phyloP scores from a whole-genome alignment of 2,888 invertebrate species.

The Cephus rjabovi region DNA sequence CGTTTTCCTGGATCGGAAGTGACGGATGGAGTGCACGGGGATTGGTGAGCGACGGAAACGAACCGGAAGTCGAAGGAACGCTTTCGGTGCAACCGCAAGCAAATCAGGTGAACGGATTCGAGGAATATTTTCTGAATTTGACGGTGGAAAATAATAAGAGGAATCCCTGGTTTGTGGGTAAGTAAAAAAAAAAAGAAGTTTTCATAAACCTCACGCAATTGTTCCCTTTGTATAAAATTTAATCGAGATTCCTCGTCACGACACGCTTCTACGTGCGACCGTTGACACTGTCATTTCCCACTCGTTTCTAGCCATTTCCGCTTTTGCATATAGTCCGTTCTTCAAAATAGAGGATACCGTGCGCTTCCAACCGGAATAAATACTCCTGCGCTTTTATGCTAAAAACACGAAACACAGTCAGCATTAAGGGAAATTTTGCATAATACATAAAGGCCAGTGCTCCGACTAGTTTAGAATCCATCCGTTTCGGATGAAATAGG shows the following conservation, averaged over 20 bases:
- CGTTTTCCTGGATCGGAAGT: conserved; percentile 96
- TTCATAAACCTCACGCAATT: background rate
- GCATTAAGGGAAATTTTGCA: background rate
- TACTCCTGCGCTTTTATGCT: background rate
- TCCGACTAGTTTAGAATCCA: background rate
- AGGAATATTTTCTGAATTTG: conserved; percentile 85
- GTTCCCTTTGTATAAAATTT: background rate
- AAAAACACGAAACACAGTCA: background rate
- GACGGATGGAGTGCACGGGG: conserved; percentile 96
- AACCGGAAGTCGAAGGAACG: conserved; percentile 92
- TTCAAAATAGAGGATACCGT: background rate
- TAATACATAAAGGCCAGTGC: background rate
- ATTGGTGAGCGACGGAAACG: conserved; percentile 85
- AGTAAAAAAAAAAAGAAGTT: conserved; percentile 57
- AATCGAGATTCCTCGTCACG: background rate
- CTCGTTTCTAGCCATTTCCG: background rate
- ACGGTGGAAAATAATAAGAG: conserved; percentile 88
- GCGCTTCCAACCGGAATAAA: background rate
- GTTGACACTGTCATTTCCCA: background rate
- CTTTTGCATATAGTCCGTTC: background rate
- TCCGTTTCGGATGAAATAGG: background rate
- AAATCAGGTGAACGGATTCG: conserved; percentile 87
- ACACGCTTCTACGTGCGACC: background rate
- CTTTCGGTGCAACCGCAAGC: conserved; percentile 95
- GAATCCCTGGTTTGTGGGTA: conserved; percentile 97